Percentiles rank a stretch among this genome's conserved stretches.
These are phyloP conservation scores for Pangasianodon gigas DNA, from an alignment of 2,113 vertebrate species.

Conservation along the genomic window DNA sequence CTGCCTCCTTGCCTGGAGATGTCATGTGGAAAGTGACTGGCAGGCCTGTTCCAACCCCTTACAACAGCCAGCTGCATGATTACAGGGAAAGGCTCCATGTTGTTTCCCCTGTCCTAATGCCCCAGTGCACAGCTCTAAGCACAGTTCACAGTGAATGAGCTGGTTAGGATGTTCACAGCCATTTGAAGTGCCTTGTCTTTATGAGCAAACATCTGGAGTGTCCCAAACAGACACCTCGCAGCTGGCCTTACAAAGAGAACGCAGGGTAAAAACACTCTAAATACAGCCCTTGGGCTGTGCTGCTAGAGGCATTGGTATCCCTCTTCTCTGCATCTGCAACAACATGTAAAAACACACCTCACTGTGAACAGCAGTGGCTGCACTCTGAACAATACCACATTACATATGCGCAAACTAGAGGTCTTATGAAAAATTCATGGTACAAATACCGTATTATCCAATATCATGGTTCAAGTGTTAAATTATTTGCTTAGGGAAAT, in stretches of 20 bases:
- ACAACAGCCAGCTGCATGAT: constrained; percentile 63
- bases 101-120: constrained; percentile 66
- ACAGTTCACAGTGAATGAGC: constrained; percentile 53
- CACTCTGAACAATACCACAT: constrained; percentile 3
- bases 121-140: constrained; percentile 55
- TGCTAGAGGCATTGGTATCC: constrained; percentile 35
- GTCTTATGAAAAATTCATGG: constrained; percentile 18
- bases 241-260: constrained; percentile 67
- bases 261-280: constrained; percentile 53
- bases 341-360: constrained; percentile 51
- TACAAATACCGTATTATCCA: background rate
- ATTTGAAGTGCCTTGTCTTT: constrained; percentile 72
- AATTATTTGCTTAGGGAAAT: background rate
- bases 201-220: constrained; percentile 70
- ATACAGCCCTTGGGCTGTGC: constrained; percentile 39
- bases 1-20: constrained; percentile 23
- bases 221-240: constrained; percentile 62
- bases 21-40: constrained; percentile 46
- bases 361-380: background rate
- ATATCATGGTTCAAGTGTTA: background rate
- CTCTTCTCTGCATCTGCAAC: constrained; percentile 25
- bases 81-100: constrained; percentile 66
- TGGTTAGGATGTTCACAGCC: constrained; percentile 42
- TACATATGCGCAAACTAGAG: background rate
- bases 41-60: constrained; percentile 12